Conservation (phyloP, 2,113 vertebrate genomes). For the Tautogolabrus adspersus region DNA sequence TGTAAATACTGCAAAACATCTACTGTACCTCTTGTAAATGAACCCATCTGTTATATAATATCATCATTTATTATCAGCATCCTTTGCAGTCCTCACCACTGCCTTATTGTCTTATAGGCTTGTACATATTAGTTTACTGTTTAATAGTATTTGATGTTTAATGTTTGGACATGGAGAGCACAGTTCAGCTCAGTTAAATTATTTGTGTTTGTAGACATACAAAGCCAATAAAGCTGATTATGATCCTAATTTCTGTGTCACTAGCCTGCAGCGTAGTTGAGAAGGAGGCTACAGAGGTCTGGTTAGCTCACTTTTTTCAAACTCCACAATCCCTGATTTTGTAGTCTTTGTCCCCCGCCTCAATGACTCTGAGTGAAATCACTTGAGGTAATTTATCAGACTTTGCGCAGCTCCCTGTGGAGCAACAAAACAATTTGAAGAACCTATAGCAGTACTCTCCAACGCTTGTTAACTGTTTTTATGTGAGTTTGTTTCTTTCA, state of each 20-base stretch:
- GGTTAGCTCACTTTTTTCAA: constrained; percentile 1
- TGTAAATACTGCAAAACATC: too few relatives aligned
- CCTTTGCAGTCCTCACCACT: too few relatives aligned
- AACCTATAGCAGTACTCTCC: not conserved
- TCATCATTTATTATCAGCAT: too few relatives aligned
- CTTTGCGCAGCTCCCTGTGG: not conserved
- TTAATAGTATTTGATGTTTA: too few relatives aligned
- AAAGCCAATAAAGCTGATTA: not conserved
- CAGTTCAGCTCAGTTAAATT: too few relatives aligned
- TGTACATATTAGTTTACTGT: too few relatives aligned
- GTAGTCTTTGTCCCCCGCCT: not conserved
- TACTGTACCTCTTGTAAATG: too few relatives aligned
- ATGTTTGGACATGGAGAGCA: too few relatives aligned
- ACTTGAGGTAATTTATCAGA: constrained; percentile 30
- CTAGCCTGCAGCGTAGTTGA: not conserved
- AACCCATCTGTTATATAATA: too few relatives aligned
- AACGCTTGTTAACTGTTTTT: not conserved
- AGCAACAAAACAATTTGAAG: not conserved
- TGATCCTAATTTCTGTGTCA: not conserved
- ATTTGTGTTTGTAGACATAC: too few relatives aligned
- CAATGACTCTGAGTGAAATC: constrained; percentile 3
- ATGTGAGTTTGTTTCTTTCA: not conserved
- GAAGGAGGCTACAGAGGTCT: not conserved
- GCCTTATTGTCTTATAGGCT: too few relatives aligned
- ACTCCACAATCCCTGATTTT: not conserved